phyloP scores from a whole-genome alignment of 1,140 invertebrate genomes.

The Penaeus indicus region DNA sequence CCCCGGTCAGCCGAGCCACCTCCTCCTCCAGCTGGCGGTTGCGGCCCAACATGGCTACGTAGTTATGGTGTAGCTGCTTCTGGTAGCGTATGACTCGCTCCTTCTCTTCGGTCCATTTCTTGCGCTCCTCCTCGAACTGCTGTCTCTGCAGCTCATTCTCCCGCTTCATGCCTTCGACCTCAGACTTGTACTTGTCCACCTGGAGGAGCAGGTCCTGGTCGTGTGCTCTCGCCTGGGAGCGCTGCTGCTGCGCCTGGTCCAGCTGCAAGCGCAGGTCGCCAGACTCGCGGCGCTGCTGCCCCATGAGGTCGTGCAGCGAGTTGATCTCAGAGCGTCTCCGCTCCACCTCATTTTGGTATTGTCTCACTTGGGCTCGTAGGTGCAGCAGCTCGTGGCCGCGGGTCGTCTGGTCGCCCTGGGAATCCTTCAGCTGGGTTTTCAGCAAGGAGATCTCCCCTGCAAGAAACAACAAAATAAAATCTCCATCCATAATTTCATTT shows the following conservation, averaged over 20 bases:
- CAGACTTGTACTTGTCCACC: conserved; percentile 51
- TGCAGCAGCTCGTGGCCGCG: conserved; percentile 78
- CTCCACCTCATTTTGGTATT: conserved; percentile 69
- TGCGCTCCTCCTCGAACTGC: conserved; percentile 79
- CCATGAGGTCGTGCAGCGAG: conserved; percentile 60
- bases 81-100: conserved; percentile 83
- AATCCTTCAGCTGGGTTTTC: conserved; percentile 84
- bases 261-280: conserved; percentile 68
- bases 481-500: neutral
- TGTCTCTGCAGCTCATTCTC: conserved; percentile 72
- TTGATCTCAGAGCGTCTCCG: conserved; percentile 63
- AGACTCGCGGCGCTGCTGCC: conserved; percentile 57
- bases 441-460: conserved; percentile 78
- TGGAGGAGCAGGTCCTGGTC: conserved; percentile 55
- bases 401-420: conserved; percentile 79
- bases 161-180: conserved; percentile 53
- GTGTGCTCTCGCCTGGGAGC: conserved; percentile 68
- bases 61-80: conserved; percentile 84
- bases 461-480: neutral
- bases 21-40: conserved; percentile 80
- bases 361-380: conserved; percentile 76
- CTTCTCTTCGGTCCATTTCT: conserved; percentile 84
- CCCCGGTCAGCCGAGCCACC: conserved; percentile 72
- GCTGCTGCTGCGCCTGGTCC: conserved; percentile 63
- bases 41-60: conserved; percentile 82